Base-by-base conservation (phyloP, 2,888 invertebrate species). In the Villa cingulata region DNA sequence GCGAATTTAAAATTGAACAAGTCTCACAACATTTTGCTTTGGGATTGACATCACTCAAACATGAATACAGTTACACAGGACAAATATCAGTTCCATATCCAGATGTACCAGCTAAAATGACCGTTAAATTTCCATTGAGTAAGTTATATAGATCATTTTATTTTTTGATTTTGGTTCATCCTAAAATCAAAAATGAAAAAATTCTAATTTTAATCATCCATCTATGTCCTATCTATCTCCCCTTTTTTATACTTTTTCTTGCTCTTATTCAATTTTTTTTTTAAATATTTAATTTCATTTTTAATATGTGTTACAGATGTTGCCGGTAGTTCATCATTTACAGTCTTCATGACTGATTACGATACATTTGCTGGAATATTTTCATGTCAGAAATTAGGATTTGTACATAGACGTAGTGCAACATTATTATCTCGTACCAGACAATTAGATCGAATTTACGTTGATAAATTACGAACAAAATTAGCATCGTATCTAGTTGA, bases 31-130 rank as follows among this genome's bases (percentile, higher is more conserved):
- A 85, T 62, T 77, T 78, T 57, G 70, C 75, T 15, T 58, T 80
- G 39, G 76, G 84, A 29, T 72, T 85, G 12, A 83, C 86, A 17
- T 83, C 84, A 18, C 71, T 86, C 27, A 80, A 84, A 59, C 86
- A 87, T 61, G 81, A 82, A 53, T 87, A 87, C 66, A 81, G 77
- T 68, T 86, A 86, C 64, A 82, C 78, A 12, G 87, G 87, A 5
- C 68, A 74, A 41, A 66, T 88, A 44, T 75, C 74, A 18, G 75
- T 81, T 0, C 78, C 80, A 6, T 79, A 82, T 53, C 68, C 71
- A 2, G 74, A 76, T 2, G 72, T 79, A 4, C 81, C 83, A 1
- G 84, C 76, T 1, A 76, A 76, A 54, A 86, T 88, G 86, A 74
- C 71, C 56, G 83, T 86, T 34, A 76, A 76, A 55, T 88, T 86